These are phyloP conservation scores for Oreonectes daqikongensis DNA, from an alignment of 2,797 vertebrate species.

Conservation along the genomic window DNA sequence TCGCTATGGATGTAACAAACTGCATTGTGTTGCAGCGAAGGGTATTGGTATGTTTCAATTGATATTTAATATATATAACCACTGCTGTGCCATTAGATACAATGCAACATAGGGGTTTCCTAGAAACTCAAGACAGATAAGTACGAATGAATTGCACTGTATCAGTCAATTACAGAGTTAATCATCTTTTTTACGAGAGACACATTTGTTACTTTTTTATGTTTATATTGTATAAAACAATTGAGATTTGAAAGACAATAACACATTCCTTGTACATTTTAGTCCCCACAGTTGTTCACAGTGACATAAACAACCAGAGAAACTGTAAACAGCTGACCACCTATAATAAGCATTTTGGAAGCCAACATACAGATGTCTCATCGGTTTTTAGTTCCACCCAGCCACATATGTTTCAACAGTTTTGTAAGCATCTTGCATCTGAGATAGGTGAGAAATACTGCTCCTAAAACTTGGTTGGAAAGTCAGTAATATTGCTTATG, in stretches of 20 bases:
- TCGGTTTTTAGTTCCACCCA: conserved; percentile 65
- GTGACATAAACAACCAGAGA: conserved; percentile 69
- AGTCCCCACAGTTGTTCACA: conserved; percentile 75
- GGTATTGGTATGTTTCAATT: conserved; percentile 71
- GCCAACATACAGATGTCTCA: conserved; percentile 61
- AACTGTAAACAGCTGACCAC: conserved; percentile 67
- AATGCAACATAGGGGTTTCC: background rate
- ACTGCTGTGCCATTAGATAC: background rate
- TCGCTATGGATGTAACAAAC: conserved; percentile 67
- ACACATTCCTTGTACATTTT: conserved; percentile 45
- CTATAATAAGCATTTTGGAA: conserved; percentile 73
- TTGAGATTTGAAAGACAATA: background rate
- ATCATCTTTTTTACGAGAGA: background rate
- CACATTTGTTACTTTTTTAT: background rate
- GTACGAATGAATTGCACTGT: background rate
- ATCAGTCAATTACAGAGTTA: background rate
- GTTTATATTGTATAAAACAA: background rate
- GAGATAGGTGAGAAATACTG: conserved; percentile 66
- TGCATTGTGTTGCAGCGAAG: conserved; percentile 57
- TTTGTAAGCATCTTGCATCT: conserved; percentile 63
- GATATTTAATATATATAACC: background rate
- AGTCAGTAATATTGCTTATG: no score
- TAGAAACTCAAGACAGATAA: background rate
- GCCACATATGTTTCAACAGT: conserved; percentile 67
- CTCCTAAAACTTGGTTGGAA: conserved; percentile 2